phyloP scores from a whole-genome alignment of 1,140 invertebrate species.

The Drosophila parvula region DNA sequence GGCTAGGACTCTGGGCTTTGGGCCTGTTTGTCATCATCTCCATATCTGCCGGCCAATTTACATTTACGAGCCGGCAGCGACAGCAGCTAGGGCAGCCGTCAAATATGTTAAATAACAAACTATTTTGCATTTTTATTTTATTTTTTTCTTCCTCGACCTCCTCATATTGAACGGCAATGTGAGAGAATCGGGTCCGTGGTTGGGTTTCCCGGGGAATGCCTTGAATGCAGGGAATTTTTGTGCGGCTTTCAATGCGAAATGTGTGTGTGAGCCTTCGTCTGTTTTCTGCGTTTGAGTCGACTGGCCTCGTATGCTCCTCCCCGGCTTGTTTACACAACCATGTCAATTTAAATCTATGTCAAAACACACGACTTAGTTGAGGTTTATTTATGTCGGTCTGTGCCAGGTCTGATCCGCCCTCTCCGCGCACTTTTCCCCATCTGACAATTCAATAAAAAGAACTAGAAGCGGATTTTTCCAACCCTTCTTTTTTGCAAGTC shows the following conservation, averaged over 20 bases:
- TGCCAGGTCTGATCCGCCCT: slow-evolving; percentile 5
- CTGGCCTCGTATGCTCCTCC: slow-evolving; percentile 11
- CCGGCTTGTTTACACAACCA: slow-evolving; percentile 66
- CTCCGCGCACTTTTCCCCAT: background rate
- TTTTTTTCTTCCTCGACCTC: slow-evolving; percentile 20
- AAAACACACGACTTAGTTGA: slow-evolving; percentile 81
- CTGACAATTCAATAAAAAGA: slow-evolving; percentile 75
- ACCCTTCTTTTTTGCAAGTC: slow-evolving; percentile 64
- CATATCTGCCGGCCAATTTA: slow-evolving; percentile 69
- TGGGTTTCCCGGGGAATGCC: slow-evolving; percentile 55
- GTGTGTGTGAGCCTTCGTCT: slow-evolving; percentile 27
- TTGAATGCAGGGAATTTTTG: slow-evolving; percentile 58
- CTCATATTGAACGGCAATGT: slow-evolving; percentile 17
- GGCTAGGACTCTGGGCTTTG: slow-evolving; percentile 26
- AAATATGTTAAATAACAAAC: slow-evolving; percentile 82
- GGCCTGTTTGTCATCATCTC: slow-evolving; percentile 69
- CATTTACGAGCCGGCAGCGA: slow-evolving; percentile 55
- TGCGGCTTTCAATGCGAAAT: slow-evolving; percentile 62
- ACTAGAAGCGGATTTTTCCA: slow-evolving; percentile 25
- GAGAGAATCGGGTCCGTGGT: background rate
- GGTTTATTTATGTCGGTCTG: slow-evolving; percentile 78
- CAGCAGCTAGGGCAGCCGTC: slow-evolving; percentile 50
- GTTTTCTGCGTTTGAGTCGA: slow-evolving; percentile 20
- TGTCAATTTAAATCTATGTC: slow-evolving; percentile 83
- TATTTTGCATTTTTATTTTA: slow-evolving; percentile 81